Conservation (phyloP, 1,140 invertebrate genomes). For the Aphaenogaster ashmeadi region DNA sequence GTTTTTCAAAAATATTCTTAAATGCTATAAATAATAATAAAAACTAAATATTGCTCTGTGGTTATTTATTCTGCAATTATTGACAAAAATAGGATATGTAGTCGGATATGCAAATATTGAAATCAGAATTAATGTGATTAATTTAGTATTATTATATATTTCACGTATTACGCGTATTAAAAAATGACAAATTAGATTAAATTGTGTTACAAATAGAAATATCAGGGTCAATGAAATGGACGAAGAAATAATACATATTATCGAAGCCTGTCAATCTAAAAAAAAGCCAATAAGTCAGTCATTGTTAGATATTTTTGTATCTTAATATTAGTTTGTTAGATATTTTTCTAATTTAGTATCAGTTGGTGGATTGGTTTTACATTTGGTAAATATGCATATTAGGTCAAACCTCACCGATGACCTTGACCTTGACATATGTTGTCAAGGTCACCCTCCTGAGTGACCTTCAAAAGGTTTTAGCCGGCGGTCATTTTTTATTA, state of each 20-base stretch:
- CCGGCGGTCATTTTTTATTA: too few relatives aligned
- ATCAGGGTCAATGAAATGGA: neutral
- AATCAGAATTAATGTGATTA: neutral
- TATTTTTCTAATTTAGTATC: neutral
- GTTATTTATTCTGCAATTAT: neutral
- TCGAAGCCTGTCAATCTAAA: neutral
- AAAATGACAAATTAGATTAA: neutral
- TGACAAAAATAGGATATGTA: neutral
- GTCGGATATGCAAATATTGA: neutral
- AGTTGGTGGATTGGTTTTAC: neutral
- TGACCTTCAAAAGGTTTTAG: too few relatives aligned
- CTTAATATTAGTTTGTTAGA: neutral
- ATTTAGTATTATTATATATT: neutral
- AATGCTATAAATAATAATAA: constrained; percentile 10
- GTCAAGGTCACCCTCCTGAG: too few relatives aligned
- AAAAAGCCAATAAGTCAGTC: neutral
- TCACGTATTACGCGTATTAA: neutral
- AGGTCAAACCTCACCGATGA: too few relatives aligned
- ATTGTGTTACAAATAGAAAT: neutral
- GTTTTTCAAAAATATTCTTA: neutral
- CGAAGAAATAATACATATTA: neutral
- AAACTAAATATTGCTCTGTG: neutral
- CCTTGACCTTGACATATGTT: too few relatives aligned
- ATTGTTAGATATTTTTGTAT: neutral
- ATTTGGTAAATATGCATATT: too few relatives aligned